These are phyloP conservation scores for Marasmarcha lunaedactyla DNA, from an alignment of 2,888 invertebrate genomes.

Conservation along the genomic window DNA sequence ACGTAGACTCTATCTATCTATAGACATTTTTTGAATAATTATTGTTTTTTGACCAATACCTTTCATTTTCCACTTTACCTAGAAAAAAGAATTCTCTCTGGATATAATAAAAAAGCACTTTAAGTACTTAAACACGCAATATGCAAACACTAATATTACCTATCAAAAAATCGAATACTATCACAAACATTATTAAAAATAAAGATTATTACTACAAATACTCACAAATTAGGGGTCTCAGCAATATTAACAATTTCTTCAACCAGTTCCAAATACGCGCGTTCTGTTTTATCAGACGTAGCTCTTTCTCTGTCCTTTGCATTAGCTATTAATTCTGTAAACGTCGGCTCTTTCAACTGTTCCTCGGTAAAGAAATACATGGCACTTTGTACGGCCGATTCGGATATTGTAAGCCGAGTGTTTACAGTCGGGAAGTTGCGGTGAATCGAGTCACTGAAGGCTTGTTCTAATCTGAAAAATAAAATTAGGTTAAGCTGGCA, in stretches of 20 bases:
- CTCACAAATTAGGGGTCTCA: constrained; percentile 50
- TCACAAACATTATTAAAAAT: no score
- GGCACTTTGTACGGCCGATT: constrained; percentile 60
- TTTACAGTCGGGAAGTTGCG: constrained; percentile 74
- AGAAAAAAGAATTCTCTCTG: no score
- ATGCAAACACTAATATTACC: no score
- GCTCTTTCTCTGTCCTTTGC: not conserved
- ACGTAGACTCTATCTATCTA: no score
- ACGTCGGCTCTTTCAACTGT: constrained; percentile 26
- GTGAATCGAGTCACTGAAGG: constrained; percentile 63
- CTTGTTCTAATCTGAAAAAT: constrained; percentile 61
- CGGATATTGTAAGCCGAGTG: constrained; percentile 68
- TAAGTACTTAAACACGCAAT: no score
- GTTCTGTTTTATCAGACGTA: constrained; percentile 14
- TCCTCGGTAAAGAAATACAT: constrained; percentile 45
- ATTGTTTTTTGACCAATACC: no score
- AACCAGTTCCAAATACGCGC: constrained; percentile 66
- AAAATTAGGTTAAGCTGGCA: no score
- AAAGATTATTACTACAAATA: no score
- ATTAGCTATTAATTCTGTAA: not conserved
- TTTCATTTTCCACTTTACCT: no score
- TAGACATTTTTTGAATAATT: no score
- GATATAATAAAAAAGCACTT: no score
- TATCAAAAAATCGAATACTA: no score
- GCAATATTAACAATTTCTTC: constrained; percentile 64